Evolutionary conservation across 2,113 vertebrate genomes (phyloP), one percentile per base, ranked within the genome.

Genomic region (Epinephelus moara): DNA sequence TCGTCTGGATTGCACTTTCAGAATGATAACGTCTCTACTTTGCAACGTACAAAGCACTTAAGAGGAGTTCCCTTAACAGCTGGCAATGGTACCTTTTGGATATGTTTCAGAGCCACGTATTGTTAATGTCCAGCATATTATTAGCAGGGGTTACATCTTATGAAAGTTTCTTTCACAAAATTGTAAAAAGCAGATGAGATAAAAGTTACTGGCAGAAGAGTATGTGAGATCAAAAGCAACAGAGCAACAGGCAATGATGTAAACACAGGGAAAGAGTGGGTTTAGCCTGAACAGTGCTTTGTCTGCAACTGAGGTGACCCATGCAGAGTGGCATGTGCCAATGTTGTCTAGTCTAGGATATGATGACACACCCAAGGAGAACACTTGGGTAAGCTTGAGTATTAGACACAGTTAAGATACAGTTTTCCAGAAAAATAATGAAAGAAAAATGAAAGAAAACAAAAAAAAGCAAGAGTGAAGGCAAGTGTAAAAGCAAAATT

Each of bases 221-320:
- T 86, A 90, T 89, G 88, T 33, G 91, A 93, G 93, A 94, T 92
- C 94, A 93, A 94, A 95, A 94, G 94, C 94, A 95, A 94, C 94
- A 94, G 91, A 95, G 95, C 95, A 95, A 95, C 94, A 95, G 92
- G 92, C 93, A 92, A 89, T 92, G 87, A 90, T 83, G 86, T 91
- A 73, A 88, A 92, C 88, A 91, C 66, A 87, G 80, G 89, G 61
- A 86, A 67, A 93, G 74, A 82, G 88, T 86, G 80, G 84, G 57
- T 57, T 87, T 85, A 75, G 84, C 86, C 89, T 89, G 82, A 89
- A 89, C 82, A 75, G 91, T 85, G 92, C 88, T 89, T 92, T 85
- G 85, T 87, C 86, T 71, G 89, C 88, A 88, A 82, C 89, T 87
- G 84, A 87, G 82, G 87, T 92, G 91, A 92, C 91, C 91, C 92